These are phyloP conservation scores for Acholoe squamosa DNA, from an alignment of 2,888 invertebrate species.

Conservation along the genomic window DNA sequence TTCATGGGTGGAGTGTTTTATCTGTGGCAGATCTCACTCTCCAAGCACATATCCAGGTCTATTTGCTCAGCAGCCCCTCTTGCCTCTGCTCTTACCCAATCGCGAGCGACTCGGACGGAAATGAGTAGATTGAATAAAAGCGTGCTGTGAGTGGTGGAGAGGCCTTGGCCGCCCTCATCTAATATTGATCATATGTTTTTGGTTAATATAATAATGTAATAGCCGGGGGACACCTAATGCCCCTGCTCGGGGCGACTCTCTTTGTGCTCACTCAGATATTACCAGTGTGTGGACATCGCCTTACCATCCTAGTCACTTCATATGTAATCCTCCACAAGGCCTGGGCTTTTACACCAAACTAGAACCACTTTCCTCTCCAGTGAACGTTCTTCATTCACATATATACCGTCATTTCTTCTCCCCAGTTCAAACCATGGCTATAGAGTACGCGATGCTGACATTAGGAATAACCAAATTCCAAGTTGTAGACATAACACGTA, in stretches of 20 bases:
- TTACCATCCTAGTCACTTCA: slow-evolving; percentile 1
- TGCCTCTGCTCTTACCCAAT: slow-evolving; percentile 36
- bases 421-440: too few relatives aligned
- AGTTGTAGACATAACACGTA: too few relatives aligned
- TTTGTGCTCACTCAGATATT: slow-evolving; percentile 30
- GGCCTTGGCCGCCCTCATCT: slow-evolving; percentile 25
- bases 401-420: background rate
- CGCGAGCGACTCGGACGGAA: slow-evolving; percentile 52
- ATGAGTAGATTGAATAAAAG: slow-evolving; percentile 60
- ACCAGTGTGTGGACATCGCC: slow-evolving; percentile 2
- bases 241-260: background rate
- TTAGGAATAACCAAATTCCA: too few relatives aligned
- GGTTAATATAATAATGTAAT: slow-evolving; percentile 62
- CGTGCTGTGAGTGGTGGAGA: slow-evolving; percentile 2
- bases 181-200: slow-evolving; percentile 63
- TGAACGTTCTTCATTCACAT: background rate
- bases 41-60: background rate
- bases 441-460: too few relatives aligned
- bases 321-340: slow-evolving; percentile 8
- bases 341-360: slow-evolving; percentile 31
- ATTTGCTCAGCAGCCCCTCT: background rate
- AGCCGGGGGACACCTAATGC: slow-evolving; percentile 55
- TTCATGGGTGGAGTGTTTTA: background rate
- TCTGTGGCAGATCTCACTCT: background rate
- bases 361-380: background rate